phyloP scores from a whole-genome alignment of 2,797 vertebrate genomes.

The Peromyscus melanophrys region DNA sequence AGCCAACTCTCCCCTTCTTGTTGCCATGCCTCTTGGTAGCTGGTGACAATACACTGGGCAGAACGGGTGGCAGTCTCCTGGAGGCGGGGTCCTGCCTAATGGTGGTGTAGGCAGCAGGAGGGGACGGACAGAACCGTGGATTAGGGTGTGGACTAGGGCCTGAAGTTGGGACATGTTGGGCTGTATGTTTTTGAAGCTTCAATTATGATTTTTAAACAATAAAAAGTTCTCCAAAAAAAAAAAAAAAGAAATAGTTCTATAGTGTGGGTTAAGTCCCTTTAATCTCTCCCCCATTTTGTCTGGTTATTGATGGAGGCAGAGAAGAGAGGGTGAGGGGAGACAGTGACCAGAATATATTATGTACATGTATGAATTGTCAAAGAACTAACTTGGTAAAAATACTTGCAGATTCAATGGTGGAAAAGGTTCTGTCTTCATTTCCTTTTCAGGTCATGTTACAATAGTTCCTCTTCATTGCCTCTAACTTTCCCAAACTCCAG shows the following conservation, averaged over 20 bases:
- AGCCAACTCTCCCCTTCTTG: slow-evolving; percentile 24
- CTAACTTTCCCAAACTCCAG: slow-evolving; percentile 1
- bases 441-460: background rate
- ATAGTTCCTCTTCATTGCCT: background rate
- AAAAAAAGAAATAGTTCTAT: background rate
- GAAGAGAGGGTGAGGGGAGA: background rate
- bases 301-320: background rate
- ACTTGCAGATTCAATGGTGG: background rate
- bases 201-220: slow-evolving; percentile 91
- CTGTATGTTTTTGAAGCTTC: slow-evolving; percentile 90
- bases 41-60: background rate
- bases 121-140: slow-evolving; percentile 45
- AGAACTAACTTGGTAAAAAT: background rate
- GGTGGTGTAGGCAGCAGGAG: slow-evolving; percentile 53
- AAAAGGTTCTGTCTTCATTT: background rate
- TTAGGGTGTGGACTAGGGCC: slow-evolving; percentile 52
- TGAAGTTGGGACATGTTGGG: slow-evolving; percentile 70
- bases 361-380: background rate
- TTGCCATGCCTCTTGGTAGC: slow-evolving; percentile 72
- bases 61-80: slow-evolving; percentile 25
- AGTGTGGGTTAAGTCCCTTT: background rate
- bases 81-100: slow-evolving; percentile 75
- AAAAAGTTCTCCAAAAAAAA: slow-evolving; percentile 88
- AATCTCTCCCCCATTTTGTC: background rate
- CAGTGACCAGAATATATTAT: background rate